These are phyloP conservation scores for Latrodectus hesperus DNA, from an alignment of 2,888 invertebrate genomes.

Conservation along the genomic window DNA sequence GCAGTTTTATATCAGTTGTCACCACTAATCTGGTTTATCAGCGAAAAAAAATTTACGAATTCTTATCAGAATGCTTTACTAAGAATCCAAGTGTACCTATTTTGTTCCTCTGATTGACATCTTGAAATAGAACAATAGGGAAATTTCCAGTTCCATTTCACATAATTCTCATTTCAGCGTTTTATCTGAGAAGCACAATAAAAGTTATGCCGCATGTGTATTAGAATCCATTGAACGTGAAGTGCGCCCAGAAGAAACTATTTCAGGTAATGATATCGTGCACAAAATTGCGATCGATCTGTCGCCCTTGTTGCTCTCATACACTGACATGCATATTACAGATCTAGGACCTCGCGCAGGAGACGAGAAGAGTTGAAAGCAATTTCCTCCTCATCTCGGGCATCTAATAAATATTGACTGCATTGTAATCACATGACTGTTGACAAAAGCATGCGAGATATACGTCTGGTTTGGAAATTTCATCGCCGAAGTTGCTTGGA, in stretches of 20 bases:
- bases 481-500: background rate
- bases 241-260: background rate
- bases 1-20: too few relatives aligned
- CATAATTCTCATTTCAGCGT: too few relatives aligned
- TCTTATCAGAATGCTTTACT: too few relatives aligned
- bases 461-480: conserved; percentile 3
- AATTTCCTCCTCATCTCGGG: conserved; percentile 53
- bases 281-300: conserved; percentile 28
- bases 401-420: conserved; percentile 59
- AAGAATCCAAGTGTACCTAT: too few relatives aligned
- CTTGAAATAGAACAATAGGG: too few relatives aligned
- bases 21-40: too few relatives aligned
- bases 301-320: conserved; percentile 20
- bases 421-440: conserved; percentile 52
- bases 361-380: conserved; percentile 38
- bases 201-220: too few relatives aligned
- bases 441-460: conserved; percentile 27
- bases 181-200: too few relatives aligned
- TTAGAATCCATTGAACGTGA: too few relatives aligned
- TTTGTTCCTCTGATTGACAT: too few relatives aligned
- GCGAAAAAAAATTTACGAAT: too few relatives aligned
- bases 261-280: conserved; percentile 29
- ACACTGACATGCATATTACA: conserved; percentile 52
- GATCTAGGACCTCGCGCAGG: background rate
- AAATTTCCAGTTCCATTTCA: too few relatives aligned